Conservation (phyloP, 2,888 invertebrate genomes). For the Acanthosepion esculentum region DNA sequence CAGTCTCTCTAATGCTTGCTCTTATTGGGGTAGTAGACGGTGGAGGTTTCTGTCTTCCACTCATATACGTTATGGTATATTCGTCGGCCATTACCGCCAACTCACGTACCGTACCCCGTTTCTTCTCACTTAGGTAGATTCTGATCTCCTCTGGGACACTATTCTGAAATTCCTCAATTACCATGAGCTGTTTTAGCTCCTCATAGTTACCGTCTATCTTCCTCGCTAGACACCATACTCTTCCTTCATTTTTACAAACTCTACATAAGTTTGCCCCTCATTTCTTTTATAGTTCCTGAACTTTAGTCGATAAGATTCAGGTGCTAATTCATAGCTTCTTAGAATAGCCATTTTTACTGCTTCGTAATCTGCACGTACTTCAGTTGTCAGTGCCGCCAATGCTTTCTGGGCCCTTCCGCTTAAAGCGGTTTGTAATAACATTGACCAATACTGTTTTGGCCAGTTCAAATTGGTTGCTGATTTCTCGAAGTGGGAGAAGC, state of each 20-base stretch:
- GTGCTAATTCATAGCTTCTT: slow-evolving; percentile 53
- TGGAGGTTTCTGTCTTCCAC: too few relatives aligned
- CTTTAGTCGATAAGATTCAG: slow-evolving; percentile 52
- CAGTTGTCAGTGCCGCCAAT: slow-evolving; percentile 47
- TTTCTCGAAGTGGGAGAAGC: slow-evolving; percentile 52
- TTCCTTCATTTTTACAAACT: slow-evolving; percentile 53
- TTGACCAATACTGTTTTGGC: slow-evolving; percentile 52
- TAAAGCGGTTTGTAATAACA: slow-evolving; percentile 53
- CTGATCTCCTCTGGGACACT: too few relatives aligned
- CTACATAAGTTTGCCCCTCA: slow-evolving; percentile 52
- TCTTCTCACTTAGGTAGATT: too few relatives aligned
- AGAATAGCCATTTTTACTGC: slow-evolving; percentile 52
- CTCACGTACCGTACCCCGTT: too few relatives aligned
- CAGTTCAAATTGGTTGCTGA: slow-evolving; percentile 51
- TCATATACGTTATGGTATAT: too few relatives aligned
- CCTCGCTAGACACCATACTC: too few relatives aligned
- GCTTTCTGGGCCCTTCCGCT: slow-evolving; percentile 52
- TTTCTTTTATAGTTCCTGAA: slow-evolving; percentile 51
- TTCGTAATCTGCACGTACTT: slow-evolving; percentile 51
- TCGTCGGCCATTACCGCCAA: too few relatives aligned
- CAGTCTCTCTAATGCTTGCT: too few relatives aligned
- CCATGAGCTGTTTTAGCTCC: too few relatives aligned
- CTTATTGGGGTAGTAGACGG: too few relatives aligned
- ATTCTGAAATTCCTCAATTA: too few relatives aligned
- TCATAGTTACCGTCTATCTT: too few relatives aligned